A percentile compares a stretch with the other conserved stretches of the same genome.
These are phyloP conservation scores for Melanogrammus aeglefinus DNA, from an alignment of 2,797 vertebrate species.

Conservation along the genomic window DNA sequence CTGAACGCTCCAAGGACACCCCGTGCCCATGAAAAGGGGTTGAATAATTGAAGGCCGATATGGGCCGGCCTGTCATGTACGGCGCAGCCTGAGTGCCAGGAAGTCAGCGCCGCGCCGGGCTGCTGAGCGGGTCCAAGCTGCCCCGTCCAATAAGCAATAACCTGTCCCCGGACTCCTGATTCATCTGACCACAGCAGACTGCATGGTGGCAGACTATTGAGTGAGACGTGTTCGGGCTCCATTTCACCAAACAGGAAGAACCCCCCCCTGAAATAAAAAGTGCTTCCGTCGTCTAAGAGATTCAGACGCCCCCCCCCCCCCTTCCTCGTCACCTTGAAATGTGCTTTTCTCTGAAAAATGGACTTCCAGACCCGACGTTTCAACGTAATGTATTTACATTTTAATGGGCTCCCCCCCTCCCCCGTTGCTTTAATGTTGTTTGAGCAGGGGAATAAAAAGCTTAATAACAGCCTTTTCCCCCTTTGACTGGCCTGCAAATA, in stretches of 20 bases:
- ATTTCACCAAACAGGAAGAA: constrained; percentile 55
- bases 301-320: too few species aligned
- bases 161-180: constrained; percentile 76
- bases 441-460: constrained; percentile 51
- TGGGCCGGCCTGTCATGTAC: constrained; percentile 70
- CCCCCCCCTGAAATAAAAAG: constrained; percentile 30
- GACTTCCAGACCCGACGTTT: constrained; percentile 28
- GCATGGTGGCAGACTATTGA: constrained; percentile 79
- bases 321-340: constrained; percentile 64
- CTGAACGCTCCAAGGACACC: constrained; percentile 60
- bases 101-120: constrained; percentile 70
- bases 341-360: constrained; percentile 21
- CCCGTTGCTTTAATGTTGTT: constrained; percentile 52
- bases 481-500: constrained; percentile 45
- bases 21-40: constrained; percentile 73
- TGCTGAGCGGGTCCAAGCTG: constrained; percentile 76
- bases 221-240: constrained; percentile 65
- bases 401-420: constrained; percentile 37
- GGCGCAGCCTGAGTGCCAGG: constrained; percentile 73
- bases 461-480: not conserved
- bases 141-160: constrained; percentile 82
- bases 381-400: constrained; percentile 69
- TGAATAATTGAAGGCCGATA: constrained; percentile 79
- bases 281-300: constrained; percentile 22
- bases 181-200: constrained; percentile 80